Evolutionary conservation across 2,888 invertebrate species (phyloP), one percentile per base, ranked within the genome.

Genomic region (Norana najaformis): DNA sequence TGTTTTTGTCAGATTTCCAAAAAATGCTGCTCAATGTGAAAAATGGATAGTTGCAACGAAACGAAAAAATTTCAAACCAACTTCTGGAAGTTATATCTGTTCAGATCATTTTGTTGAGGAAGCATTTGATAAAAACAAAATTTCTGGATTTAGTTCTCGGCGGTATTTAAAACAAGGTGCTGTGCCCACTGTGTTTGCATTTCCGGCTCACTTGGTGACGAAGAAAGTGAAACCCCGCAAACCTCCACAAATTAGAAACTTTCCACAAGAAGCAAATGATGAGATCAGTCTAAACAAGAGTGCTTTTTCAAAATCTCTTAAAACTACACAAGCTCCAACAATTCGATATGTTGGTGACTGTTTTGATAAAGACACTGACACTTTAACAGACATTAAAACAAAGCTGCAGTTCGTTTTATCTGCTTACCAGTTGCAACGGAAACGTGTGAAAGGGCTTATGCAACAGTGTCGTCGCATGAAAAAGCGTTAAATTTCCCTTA

Each of bases 31-130:
- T n/a, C 30, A 8, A n/a, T 8, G 69, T 69, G 11, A 69, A 69
- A 69, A n/a, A n/a, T 69, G 69, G 69, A 69, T 69, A n/a, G n/a
- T n/a, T n/a, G 69, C 69, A 69, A 69, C 69, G 30, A 69, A n/a
- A 13, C 69, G 69, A n/a, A 69, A 69, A n/a, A n/a, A 69, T 69
- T 69, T 69, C 69, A 30, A 30, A 5, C n/a, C 69, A 69, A 11
- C 69, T 30, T 69, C 69, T n/a, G 11, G 69, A 3, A 69, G n/a
- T n/a, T 69, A 69, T n/a, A 69, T 69, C 2, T 69, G 69, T n/a
- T 69, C 69, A 8, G 69, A 69, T 69, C 69, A 69, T 69, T 69
- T 69, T 69, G 69, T n/a, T 69, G 8, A 69, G 69, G 69, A 69
- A 11, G 69, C 30, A 30, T 69, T 6, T n/a, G 69, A 69, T 69